Percentiles rank a stretch among this genome's conserved stretches.
Conservation (phyloP, 2,888 invertebrate genomes). For the Amorpha juglandis region DNA sequence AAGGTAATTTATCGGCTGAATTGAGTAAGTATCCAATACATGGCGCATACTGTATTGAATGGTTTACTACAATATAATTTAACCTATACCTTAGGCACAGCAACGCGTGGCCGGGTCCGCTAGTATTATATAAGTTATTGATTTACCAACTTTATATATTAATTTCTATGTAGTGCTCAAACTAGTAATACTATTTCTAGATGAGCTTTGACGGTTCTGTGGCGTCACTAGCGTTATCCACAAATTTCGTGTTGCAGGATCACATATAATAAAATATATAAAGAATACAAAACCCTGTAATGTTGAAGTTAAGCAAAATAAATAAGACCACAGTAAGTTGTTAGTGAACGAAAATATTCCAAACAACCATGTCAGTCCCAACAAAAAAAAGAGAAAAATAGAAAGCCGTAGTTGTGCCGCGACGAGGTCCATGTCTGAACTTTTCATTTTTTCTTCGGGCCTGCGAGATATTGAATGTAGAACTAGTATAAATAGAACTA, state of each 20-base stretch:
- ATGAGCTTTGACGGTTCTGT: constrained; percentile 53
- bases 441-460: constrained; percentile 77
- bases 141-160: neutral
- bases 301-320: constrained; percentile 86
- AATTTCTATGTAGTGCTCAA: constrained; percentile 45
- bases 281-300: constrained; percentile 86
- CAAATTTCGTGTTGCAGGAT: constrained; percentile 79
- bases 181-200: constrained; percentile 67
- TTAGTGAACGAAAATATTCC: constrained; percentile 82
- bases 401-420: constrained; percentile 83
- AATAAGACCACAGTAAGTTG: constrained; percentile 82
- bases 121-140: too few relatives aligned
- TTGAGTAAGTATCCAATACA: too few relatives aligned
- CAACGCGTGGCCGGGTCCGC: too few relatives aligned
- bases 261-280: constrained; percentile 84
- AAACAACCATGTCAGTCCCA: constrained; percentile 86
- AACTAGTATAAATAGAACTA: constrained; percentile 81
- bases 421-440: constrained; percentile 65
- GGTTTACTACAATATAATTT: too few relatives aligned
- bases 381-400: constrained; percentile 84
- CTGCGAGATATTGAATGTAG: constrained; percentile 80
- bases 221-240: constrained; percentile 77
- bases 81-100: too few relatives aligned
- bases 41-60: too few relatives aligned
- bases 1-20: too few relatives aligned